A percentile compares a stretch with the other conserved stretches of the same genome.
These are phyloP conservation scores for Calephelis perditalis DNA, from an alignment of 2,888 invertebrate species.

Conservation along the genomic window DNA sequence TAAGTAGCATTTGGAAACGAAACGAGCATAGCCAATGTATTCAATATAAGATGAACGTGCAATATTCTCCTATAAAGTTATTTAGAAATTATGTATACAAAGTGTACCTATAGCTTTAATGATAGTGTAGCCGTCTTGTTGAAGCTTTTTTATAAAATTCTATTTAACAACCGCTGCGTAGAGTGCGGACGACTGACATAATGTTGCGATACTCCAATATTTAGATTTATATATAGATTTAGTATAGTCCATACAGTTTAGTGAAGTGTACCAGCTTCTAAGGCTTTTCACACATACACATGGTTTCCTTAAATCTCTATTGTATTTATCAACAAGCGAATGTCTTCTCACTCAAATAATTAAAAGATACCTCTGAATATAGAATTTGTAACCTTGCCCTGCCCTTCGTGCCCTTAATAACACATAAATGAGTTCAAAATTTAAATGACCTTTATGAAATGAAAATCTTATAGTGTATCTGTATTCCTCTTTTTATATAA, in stretches of 20 bases:
- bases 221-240: constrained; percentile 62
- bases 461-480: no score
- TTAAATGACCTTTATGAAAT: no score
- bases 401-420: no score
- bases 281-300: constrained; percentile 50
- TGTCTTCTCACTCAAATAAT: no score
- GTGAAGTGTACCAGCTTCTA: constrained; percentile 56
- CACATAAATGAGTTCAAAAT: no score
- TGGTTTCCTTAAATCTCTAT: constrained; percentile 15
- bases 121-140: constrained; percentile 75
- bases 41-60: constrained; percentile 60
- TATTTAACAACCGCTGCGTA: constrained; percentile 71
- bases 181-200: constrained; percentile 70
- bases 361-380: no score
- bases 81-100: constrained; percentile 76
- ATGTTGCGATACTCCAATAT: constrained; percentile 71
- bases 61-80: constrained; percentile 73
- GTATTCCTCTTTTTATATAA: no score
- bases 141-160: constrained; percentile 75
- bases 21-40: constrained; percentile 39
- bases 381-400: no score
- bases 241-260: constrained; percentile 37
- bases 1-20: constrained; percentile 37
- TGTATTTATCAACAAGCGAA: no score
- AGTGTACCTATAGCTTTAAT: constrained; percentile 68